Evolutionary conservation across 30 jellyfish, hydroid and myxozoan species (phyloP).

Genomic region (Turritopsis rubra): DNA sequence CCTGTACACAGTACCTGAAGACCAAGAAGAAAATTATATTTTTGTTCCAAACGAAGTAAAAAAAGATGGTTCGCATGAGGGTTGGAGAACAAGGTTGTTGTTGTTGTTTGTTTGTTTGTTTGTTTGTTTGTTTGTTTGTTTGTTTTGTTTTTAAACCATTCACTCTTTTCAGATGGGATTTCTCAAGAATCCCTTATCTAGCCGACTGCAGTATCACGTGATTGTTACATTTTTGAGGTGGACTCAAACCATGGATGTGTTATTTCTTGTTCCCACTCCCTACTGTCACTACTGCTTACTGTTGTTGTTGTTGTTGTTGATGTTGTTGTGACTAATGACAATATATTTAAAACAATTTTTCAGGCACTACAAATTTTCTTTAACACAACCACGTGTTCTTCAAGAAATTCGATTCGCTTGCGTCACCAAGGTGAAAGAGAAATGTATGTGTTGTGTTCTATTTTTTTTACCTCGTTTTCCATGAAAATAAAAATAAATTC

Average conservation of each 20-base stretch:
- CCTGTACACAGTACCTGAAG: slow-evolving; percentile 31
- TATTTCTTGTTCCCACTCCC: too few species aligned
- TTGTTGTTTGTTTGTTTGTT: neutral
- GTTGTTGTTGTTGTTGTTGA: neutral
- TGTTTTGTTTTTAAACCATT: too few species aligned
- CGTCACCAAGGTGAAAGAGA: slow-evolving; percentile 28
- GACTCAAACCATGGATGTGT: too few species aligned
- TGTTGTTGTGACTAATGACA: neutral
- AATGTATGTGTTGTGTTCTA: neutral
- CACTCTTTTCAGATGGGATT: too few species aligned
- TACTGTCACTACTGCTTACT: neutral
- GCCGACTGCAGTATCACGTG: too few species aligned
- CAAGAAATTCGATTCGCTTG: slow-evolving; percentile 46
- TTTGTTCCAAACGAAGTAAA: slow-evolving; percentile 29
- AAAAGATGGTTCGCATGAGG: neutral
- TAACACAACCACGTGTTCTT: slow-evolving; percentile 24
- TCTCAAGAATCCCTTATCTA: too few species aligned
- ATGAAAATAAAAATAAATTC: neutral
- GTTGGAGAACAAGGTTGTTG: neutral
- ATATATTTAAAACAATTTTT: neutral
- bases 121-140: neutral
- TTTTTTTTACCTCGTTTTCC: neutral
- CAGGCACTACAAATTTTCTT: slow-evolving; percentile 40
- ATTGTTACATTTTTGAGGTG: too few species aligned
- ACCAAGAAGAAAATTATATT: slow-evolving; percentile 31